These are phyloP conservation scores for Cosmopolites sordidus DNA, from an alignment of 2,888 invertebrate genomes.

Conservation along the genomic window DNA sequence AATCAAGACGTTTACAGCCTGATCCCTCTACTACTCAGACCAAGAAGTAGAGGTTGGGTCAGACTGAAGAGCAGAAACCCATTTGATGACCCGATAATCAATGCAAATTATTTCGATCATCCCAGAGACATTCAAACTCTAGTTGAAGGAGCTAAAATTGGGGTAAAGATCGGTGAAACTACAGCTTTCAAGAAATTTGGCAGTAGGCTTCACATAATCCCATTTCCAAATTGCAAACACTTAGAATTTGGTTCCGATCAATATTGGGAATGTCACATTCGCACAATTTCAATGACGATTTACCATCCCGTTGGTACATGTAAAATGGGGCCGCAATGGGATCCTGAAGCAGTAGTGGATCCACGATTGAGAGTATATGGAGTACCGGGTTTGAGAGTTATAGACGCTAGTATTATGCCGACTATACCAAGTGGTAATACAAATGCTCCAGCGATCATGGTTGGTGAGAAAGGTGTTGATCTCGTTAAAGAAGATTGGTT, in stretches of 20 bases:
- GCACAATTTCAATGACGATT: constrained; percentile 84
- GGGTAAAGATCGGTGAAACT: constrained; percentile 66
- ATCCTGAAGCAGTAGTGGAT: constrained; percentile 77
- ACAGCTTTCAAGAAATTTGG: constrained; percentile 63
- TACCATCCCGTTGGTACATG: constrained; percentile 86
- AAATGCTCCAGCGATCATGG: constrained; percentile 89
- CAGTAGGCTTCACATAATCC: constrained; percentile 65
- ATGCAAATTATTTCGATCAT: constrained; percentile 89
- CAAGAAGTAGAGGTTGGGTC: constrained; percentile 74
- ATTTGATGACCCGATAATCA: constrained; percentile 79
- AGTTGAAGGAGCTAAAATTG: constrained; percentile 81
- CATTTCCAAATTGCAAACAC: constrained; percentile 74
- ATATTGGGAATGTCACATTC: constrained; percentile 82
- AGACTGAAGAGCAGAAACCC: constrained; percentile 76
- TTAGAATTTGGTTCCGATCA: constrained; percentile 70
- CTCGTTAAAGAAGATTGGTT: constrained; percentile 82
- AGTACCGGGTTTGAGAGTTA: constrained; percentile 70
- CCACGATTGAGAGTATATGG: constrained; percentile 74
- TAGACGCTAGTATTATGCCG: constrained; percentile 87
- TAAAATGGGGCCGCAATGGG: constrained; percentile 82
- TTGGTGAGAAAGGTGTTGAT: constrained; percentile 84
- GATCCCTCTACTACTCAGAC: constrained; percentile 77
- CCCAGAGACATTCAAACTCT: constrained; percentile 71
- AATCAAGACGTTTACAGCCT: constrained; percentile 79
- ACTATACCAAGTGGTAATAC: constrained; percentile 86